A percentile compares a stretch with the other conserved stretches of the same genome.
These are phyloP conservation scores for Megastigmus dorsalis DNA, from an alignment of 2,888 invertebrate genomes.

Conservation along the genomic window DNA sequence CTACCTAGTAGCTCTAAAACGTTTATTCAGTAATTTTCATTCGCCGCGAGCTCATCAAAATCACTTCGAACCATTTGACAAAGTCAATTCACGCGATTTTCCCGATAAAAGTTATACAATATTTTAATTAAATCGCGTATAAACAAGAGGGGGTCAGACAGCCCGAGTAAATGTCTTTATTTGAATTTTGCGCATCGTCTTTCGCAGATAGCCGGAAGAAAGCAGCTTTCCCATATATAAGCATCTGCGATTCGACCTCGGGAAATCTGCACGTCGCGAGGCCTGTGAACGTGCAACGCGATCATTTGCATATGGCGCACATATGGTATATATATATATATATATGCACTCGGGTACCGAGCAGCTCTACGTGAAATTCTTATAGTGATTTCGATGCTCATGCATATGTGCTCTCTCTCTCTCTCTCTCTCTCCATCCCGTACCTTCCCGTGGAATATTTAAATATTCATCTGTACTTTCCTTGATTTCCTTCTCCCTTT, in stretches of 20 bases:
- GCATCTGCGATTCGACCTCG: slow-evolving; percentile 4
- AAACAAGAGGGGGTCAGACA: not conserved
- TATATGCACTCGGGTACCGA: not conserved
- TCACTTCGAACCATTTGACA: not conserved
- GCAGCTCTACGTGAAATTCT: slow-evolving; percentile 24
- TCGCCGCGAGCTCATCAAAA: too few relatives aligned
- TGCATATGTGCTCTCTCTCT: not conserved
- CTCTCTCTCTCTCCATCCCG: not conserved
- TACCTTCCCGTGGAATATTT: not conserved
- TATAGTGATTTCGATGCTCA: not conserved
- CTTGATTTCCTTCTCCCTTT: not conserved
- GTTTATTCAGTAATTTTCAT: too few relatives aligned
- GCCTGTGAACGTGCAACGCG: not conserved
- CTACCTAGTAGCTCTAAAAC: too few relatives aligned
- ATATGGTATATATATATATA: not conserved
- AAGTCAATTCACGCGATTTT: not conserved
- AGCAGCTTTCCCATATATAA: not conserved
- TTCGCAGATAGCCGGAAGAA: not conserved
- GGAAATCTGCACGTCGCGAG: slow-evolving; percentile 16
- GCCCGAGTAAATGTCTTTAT: not conserved
- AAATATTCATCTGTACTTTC: not conserved
- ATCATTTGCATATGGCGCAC: slow-evolving; percentile 19
- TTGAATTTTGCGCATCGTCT: not conserved
- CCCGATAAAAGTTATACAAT: not conserved
- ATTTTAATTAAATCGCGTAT: not conserved